Evolutionary conservation across 2,888 invertebrate genomes (phyloP).

Genomic region (Lasioglossum lativentre): DNA sequence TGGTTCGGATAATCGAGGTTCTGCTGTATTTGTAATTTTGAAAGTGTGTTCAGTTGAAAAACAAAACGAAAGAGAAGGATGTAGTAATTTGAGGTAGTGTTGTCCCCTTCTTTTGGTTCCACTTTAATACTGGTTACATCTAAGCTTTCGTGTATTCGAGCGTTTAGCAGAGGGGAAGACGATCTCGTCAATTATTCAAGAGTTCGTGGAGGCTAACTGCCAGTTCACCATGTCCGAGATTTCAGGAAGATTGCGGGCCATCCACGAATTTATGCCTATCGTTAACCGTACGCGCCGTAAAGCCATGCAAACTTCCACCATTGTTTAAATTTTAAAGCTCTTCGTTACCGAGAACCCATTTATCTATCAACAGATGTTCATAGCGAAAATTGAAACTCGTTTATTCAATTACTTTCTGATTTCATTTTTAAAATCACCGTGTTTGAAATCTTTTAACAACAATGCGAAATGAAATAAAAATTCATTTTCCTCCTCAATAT

Average conservation of each 20-base stretch:
- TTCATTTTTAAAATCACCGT: not conserved
- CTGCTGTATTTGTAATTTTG: not conserved
- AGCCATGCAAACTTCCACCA: constrained; percentile 45
- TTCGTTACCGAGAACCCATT: not conserved
- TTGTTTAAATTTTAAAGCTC: constrained; percentile 54
- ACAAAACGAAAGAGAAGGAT: not conserved
- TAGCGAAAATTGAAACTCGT: not conserved
- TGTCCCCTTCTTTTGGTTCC: constrained; percentile 11
- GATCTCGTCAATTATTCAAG: constrained; percentile 83
- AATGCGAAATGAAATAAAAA: not conserved
- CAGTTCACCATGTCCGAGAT: constrained; percentile 81
- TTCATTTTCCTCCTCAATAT: no score
- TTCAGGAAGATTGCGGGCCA: constrained; percentile 82
- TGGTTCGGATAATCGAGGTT: no score
- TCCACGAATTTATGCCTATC: constrained; percentile 75
- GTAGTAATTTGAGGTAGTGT: not conserved
- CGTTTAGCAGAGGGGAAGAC: constrained; percentile 71
- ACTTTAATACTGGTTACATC: constrained; percentile 43
- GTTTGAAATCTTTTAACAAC: not conserved
- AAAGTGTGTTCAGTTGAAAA: not conserved
- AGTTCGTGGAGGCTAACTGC: constrained; percentile 83
- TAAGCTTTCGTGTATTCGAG: constrained; percentile 59
- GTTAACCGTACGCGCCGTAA: constrained; percentile 65
- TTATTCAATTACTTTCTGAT: not conserved
- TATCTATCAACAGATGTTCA: not conserved